Evolutionary conservation across 2,888 invertebrate genomes (phyloP), one percentile per base, ranked within the genome.

Genomic region (Caenorhabditis sp.): DNA sequence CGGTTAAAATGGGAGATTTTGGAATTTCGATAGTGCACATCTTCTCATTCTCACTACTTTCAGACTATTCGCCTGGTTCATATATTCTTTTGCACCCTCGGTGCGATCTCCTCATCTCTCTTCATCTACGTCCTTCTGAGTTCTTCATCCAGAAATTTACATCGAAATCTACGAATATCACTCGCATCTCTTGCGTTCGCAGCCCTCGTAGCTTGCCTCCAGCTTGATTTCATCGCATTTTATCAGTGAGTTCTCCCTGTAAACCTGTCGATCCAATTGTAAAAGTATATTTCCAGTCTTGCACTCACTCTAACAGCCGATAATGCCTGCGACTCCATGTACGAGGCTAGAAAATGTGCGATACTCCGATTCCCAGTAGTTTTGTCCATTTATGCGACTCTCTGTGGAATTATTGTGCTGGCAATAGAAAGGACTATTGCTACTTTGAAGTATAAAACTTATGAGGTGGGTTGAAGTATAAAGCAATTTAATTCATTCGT

Each of bases 391-490:
- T 88, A 88, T 70, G 64, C 86, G 10, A 88, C 86, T 14, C 84
- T 88, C 4, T 85, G 84, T 31, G 88, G 86, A 12, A 85, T 88
- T 16, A 85, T 88, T 22, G 84, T 85, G 12, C 31, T 88, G 14
- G 86, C 88, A 7, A 82, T 88, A 14, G 88, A 88, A 69, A 51
- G 88, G 24, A 88, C 86, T 8, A 86, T 87, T 31, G 86, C 86
- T 10, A 88, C 88, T 10, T 44, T 86, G 24, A 85, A 86, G 16
- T 88, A 88, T 54, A 82, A 74, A 51, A 86, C 85, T 0, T 88
- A 88, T 66, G 88, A 88, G 61, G 82, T 80, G 2, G n/a, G 28
- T 19, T 58, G n/a, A 38, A 12, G 2, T 38, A 38, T 10, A 10
- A 12, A 10, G 12, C 38, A 10, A 10, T 10, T 38, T 38, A 10